Base-by-base conservation (phyloP, 2,113 vertebrate species). In the Lipophrys pholis region DNA sequence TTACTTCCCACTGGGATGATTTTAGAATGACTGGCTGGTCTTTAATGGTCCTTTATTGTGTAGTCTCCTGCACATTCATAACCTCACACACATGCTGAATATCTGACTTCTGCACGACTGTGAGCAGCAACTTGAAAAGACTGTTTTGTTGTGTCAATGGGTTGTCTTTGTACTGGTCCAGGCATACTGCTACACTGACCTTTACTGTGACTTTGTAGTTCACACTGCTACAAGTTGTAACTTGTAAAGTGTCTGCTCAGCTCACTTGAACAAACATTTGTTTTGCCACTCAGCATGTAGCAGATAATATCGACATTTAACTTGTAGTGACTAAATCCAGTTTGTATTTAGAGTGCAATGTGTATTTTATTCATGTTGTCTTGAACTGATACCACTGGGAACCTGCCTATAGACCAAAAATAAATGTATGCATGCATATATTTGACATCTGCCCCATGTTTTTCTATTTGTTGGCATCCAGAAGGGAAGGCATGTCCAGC, bases 401-500 rank as follows among this genome's bases (percentile, higher is more conserved):
- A n/a, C 14, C 15, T 11, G 45, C 6, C 15, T 48, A 7, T 48
- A 48, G 21, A 30, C 21, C 2, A 30, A 30, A 30, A 30, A 30
- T 30, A 30, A 30, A 30, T 30, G 21, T 30, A 30, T 30, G 21
- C 21, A 30, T 30, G 21, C 21, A 30, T 30, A 30, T 30, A 50
- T 63, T 73, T 82, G 21, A 69, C n/a, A 6, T 30, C 21, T 30
- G 2, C 21, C 21, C 21, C 21, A 30, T 30, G 21, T 30, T 30
- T 30, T 30, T 30, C 21, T 80, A 50, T 7, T 41, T 51, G 52
- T 7, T 41, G 53, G 50, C 45, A 41, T 48, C 1, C 85, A 97
- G 95, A 92, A 64, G 97, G 95, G 14, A 97, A 94, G 45, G 72
- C 90, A 6, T 99, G 98, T 85, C 97, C 96, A 6, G 87, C 93